Evolutionary conservation across 2,888 invertebrate species (phyloP), one percentile per base, ranked within the genome.

Genomic region (Dione vanillae): DNA sequence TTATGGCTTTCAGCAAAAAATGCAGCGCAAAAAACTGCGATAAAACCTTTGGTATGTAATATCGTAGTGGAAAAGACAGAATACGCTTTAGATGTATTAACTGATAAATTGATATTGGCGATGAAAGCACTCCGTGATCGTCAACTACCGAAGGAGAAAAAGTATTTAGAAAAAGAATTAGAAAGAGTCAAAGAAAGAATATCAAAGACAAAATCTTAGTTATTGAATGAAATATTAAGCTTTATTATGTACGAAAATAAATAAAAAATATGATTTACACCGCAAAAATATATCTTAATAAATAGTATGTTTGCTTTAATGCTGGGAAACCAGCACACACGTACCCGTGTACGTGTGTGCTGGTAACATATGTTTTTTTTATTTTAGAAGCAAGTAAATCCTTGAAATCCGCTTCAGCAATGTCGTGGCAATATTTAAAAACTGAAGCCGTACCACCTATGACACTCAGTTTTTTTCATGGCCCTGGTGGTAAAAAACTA

Each of bases 401-500:
- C 11, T 9, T 85, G 19, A 84, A 74, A 66, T 80, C 84, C 16
- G 74, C 71, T 27, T 71, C 84, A 72, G 78, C 76, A 65, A 78
- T 71, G 47, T 78, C 84, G 43, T 93, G 92, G 92, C 79, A 82
- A 62, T 93, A 92, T 76, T 80, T 85, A 41, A 93, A 91, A 82
- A 79, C 83, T n/a, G 92, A 93, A 84, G 79, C 84, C 61, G 84
- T 82, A 45, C 92, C 92, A n/a, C 92, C 92, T 0, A 75, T 84
- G 78, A 86, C 87, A 12, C 64, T 78, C 37, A 68, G 72, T 16
- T 81, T 86, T 7, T 83, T 91, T 65, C 75, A 82, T 65, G 91
- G 90, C 14, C 73, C 82, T 14, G 52, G 47, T 20, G 90, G 90
- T 16, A 77, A 78, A 71, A 78, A 78, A 47, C 20, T 92, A 5